Evolutionary conservation across 2,113 vertebrate genomes (phyloP).

Genomic region (Sphyrna mokarran): DNA sequence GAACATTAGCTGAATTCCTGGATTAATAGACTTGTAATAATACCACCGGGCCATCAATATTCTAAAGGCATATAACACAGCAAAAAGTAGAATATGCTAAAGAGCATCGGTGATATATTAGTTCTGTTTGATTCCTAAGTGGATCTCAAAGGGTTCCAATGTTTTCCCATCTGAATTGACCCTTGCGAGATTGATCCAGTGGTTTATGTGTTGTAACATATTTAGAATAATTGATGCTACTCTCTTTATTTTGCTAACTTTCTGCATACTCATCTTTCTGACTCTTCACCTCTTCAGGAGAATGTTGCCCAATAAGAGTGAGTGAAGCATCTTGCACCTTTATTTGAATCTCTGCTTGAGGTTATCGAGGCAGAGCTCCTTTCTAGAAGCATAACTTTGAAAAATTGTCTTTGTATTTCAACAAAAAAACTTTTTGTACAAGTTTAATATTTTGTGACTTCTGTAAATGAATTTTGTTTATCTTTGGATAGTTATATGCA

Average conservation of each 20-base stretch:
- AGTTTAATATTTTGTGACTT: background rate
- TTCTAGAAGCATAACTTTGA: background rate
- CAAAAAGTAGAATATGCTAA: no score
- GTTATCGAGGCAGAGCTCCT: background rate
- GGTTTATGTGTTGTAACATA: background rate
- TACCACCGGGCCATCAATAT: no score
- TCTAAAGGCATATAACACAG: no score
- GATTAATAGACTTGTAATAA: no score
- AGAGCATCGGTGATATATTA: background rate
- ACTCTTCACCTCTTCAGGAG: background rate
- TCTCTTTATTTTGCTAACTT: background rate
- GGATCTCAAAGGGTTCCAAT: no score
- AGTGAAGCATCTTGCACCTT: background rate
- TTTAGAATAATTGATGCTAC: background rate
- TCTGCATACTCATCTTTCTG: background rate
- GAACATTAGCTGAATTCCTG: no score
- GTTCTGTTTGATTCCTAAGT: no score
- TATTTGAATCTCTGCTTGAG: background rate
- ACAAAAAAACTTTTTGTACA: background rate
- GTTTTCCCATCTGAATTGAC: no score
- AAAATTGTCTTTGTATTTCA: background rate
- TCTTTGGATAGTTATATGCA: background rate
- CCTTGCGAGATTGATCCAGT: background rate
- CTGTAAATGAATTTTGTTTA: background rate
- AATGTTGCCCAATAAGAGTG: background rate